Base-by-base conservation (phyloP, 2,797 vertebrate genomes). In the Phataginus tricuspis region DNA sequence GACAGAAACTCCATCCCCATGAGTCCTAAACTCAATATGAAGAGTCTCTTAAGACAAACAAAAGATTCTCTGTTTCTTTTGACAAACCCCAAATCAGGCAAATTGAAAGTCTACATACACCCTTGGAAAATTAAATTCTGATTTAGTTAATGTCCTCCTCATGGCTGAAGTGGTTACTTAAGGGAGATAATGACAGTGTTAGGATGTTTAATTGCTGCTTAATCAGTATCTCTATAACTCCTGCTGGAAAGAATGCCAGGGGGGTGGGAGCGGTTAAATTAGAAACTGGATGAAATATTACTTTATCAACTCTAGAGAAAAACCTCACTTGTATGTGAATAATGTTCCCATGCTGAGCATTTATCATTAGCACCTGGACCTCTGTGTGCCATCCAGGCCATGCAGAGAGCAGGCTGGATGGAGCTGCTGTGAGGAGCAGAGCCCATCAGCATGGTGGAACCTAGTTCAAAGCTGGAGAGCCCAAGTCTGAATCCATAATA, bases 131-230 rank as follows among this genome's bases (percentile, higher is more conserved):
- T 96, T 96, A 97, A 96, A 96, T 97, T 95, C 94, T 87, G 68
- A 64, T 90, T 97, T 97, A 96, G 92, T 94, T 96, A 98, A 94
- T 95, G 96, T 69, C 97, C 91, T 95, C 94, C 88, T 92, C 45
- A 0, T 86, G 92, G 80, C 68, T 97, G 95, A 96, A 97, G 97
- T 96, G 95, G 87, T 97, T 97, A 95, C 97, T 98, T 96, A 97
- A 95, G 91, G 79, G 86, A 95, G 96, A 96, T 97, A 97, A 97
- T 95, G 96, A 91, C 71, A 80, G 94, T 75, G 78, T 90, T 87
- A 97, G 85, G 79, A 90, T 94, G 72, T 90, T 95, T 98, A 97
- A 97, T 96, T 96, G 94, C 95, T 94, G 57, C 91, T 95, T 97
- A 97, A 97, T 98, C 96, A 95, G 96, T 88, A 49, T 96, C 86